phyloP scores from a whole-genome alignment of 64 coral and sea anemone genomes.

The Montipora sp. region DNA sequence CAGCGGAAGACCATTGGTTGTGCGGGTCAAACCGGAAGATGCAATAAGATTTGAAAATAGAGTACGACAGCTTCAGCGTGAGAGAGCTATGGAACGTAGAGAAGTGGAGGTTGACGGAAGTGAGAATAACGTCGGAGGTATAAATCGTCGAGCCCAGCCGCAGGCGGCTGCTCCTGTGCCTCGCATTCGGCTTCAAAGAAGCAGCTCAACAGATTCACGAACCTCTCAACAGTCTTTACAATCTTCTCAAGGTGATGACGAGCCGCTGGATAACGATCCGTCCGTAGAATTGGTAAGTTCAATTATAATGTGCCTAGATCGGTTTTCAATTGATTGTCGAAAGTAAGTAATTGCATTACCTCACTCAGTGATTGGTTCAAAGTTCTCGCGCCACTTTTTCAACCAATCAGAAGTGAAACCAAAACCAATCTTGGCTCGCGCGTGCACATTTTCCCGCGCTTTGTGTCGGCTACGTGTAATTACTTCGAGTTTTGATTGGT shows the following conservation, averaged over 20 bases:
- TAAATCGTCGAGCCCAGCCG: neutral
- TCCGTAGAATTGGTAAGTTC: constrained; percentile 13
- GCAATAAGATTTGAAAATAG: constrained; percentile 23
- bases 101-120: neutral
- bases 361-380: too few relatives aligned
- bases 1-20: constrained; percentile 22
- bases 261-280: constrained; percentile 44
- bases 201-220: constrained; percentile 20
- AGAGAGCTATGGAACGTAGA: constrained; percentile 39
- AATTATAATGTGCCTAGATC: too few relatives aligned
- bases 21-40: constrained; percentile 22
- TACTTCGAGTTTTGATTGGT: too few relatives aligned
- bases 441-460: too few relatives aligned
- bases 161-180: neutral
- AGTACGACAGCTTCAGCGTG: constrained; percentile 38
- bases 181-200: neutral
- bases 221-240: constrained; percentile 16
- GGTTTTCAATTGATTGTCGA: too few relatives aligned
- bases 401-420: too few relatives aligned
- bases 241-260: constrained; percentile 8
- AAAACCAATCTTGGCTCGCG: too few relatives aligned
- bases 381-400: too few relatives aligned
- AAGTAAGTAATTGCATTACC: too few relatives aligned
- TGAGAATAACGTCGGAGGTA: neutral
- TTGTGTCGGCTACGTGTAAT: too few relatives aligned